Evolutionary conservation across 2,797 vertebrate species (phyloP).

Genomic region (Salmo trutta): DNA sequence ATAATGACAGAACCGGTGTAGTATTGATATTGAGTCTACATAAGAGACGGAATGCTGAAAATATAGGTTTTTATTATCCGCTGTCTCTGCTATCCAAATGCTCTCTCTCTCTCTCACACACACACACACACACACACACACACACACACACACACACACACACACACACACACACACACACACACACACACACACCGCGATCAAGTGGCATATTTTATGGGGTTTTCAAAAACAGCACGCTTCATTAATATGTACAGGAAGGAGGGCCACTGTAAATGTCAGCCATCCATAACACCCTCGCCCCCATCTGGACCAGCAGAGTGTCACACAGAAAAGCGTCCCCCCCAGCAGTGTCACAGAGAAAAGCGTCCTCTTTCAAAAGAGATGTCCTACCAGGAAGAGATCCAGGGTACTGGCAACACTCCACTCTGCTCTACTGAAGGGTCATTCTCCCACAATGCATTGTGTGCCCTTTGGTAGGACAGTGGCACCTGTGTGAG

Average conservation of each 20-base stretch:
- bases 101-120: not conserved
- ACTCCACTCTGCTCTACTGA: not conserved
- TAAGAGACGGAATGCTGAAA: too few relatives aligned
- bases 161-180: not conserved
- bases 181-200: not conserved
- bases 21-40: too few relatives aligned
- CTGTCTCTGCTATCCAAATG: too few relatives aligned
- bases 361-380: not conserved
- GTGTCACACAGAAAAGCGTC: not conserved
- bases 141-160: not conserved
- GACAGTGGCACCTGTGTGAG: not conserved
- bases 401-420: not conserved
- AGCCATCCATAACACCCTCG: not conserved
- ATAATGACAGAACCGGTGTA: too few relatives aligned
- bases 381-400: not conserved
- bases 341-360: not conserved
- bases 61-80: too few relatives aligned
- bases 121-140: conserved; percentile 9
- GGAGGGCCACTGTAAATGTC: not conserved
- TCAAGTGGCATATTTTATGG: not conserved
- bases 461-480: not conserved
- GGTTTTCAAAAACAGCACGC: not conserved
- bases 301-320: conserved; percentile 1
- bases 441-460: not conserved
- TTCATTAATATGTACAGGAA: not conserved